Percentiles rank a stretch among this genome's conserved stretches.
phyloP scores from a whole-genome alignment of 2,113 vertebrate species.

The Excalfactoria chinensis region DNA sequence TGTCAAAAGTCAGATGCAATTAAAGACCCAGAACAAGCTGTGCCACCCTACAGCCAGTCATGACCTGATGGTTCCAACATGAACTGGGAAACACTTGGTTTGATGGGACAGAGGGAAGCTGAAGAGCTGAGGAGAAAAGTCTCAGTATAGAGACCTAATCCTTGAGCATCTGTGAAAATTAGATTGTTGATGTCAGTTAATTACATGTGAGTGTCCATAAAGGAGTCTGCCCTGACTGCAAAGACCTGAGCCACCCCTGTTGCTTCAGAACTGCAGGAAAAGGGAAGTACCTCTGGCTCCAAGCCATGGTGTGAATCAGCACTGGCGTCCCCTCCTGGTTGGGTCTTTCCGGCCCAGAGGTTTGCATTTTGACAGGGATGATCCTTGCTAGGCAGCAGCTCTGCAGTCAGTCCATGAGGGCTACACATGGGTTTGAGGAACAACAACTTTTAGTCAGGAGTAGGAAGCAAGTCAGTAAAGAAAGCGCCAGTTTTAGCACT shows the following conservation, averaged over 20 bases:
- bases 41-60: background rate
- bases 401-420: no score
- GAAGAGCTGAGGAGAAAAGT: background rate
- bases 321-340: background rate
- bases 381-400: no score
- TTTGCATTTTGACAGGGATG: no score
- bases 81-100: background rate
- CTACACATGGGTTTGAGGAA: background rate
- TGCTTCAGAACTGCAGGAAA: background rate
- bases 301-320: background rate
- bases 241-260: background rate
- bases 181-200: background rate
- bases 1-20: background rate
- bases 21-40: background rate
- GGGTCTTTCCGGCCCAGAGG: background rate
- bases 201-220: background rate
- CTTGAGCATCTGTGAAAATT: background rate
- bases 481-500: background rate
- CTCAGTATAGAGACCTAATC: background rate
- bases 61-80: accelerated
- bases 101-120: background rate
- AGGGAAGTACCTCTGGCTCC: background rate
- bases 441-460: background rate
- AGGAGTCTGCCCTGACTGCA: background rate
- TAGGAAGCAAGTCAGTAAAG: background rate